A percentile compares a stretch with the other conserved stretches of the same genome.
These are phyloP conservation scores for Cantharis nigra DNA, from an alignment of 2,888 invertebrate genomes.

Conservation along the genomic window DNA sequence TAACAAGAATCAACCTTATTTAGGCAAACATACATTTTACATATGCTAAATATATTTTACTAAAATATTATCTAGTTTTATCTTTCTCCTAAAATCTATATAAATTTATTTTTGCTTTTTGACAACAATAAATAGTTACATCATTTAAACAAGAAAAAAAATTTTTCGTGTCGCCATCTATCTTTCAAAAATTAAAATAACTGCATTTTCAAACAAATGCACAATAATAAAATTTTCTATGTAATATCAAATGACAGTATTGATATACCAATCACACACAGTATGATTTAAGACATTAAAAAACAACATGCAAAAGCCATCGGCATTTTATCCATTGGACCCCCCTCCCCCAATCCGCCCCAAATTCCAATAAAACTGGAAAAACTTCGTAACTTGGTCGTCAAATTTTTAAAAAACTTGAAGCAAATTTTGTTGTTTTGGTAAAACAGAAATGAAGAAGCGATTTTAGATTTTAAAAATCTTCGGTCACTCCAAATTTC, in stretches of 20 bases:
- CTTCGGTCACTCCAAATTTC: neutral
- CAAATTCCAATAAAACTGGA: slow-evolving; percentile 59
- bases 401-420: slow-evolving; percentile 39
- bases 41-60: slow-evolving; percentile 3
- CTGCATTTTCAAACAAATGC: slow-evolving; percentile 59
- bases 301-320: slow-evolving; percentile 33
- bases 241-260: slow-evolving; percentile 57
- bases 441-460: slow-evolving; percentile 3
- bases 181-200: slow-evolving; percentile 22
- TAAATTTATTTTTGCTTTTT: neutral
- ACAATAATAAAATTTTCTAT: slow-evolving; percentile 35
- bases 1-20: neutral
- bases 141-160: neutral
- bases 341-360: slow-evolving; percentile 19
- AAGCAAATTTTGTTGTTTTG: slow-evolving; percentile 15
- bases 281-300: slow-evolving; percentile 53
- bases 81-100: neutral
- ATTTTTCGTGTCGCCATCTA: neutral
- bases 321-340: slow-evolving; percentile 27
- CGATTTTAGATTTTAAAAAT: slow-evolving; percentile 3
- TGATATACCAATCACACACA: slow-evolving; percentile 60
- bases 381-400: slow-evolving; percentile 43
- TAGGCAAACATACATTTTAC: neutral
- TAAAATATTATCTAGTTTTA: slow-evolving; percentile 1
- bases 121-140: neutral